A percentile compares a stretch with the other conserved stretches of the same genome.
These are phyloP conservation scores for Phenganax stokvisi DNA, from an alignment of 92 coral and sea anemone species.

Conservation along the genomic window DNA sequence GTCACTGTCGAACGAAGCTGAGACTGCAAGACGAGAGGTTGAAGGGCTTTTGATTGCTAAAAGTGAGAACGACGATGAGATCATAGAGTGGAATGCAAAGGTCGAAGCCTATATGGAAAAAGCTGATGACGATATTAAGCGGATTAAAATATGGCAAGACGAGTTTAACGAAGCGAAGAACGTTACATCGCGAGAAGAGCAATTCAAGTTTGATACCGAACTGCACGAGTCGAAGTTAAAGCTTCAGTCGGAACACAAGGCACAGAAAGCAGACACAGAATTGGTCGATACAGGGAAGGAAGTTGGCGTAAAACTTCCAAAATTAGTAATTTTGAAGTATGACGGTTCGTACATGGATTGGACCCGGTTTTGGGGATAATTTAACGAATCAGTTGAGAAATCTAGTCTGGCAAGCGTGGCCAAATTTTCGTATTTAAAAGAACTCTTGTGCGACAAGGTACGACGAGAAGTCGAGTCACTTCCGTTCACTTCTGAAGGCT, in stretches of 20 bases:
- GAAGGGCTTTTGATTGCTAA: constrained; percentile 34
- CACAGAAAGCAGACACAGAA: neutral
- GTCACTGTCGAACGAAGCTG: constrained; percentile 28
- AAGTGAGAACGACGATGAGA: constrained; percentile 13
- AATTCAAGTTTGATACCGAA: constrained; percentile 44
- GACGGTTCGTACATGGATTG: constrained; percentile 41
- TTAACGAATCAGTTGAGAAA: constrained; percentile 34
- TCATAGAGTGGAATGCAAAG: neutral
- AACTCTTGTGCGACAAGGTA: constrained; percentile 9
- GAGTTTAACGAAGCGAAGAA: neutral
- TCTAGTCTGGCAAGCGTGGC: constrained; percentile 2
- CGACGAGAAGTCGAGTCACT: constrained; percentile 1
- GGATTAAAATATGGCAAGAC: neutral
- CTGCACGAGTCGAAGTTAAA: constrained; percentile 47
- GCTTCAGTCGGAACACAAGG: constrained; percentile 38
- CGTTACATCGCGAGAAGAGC: constrained; percentile 29
- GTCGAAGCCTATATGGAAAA: neutral
- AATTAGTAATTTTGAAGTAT: constrained; percentile 26
- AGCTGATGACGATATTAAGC: neutral
- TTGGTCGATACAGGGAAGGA: neutral
- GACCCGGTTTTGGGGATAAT: constrained; percentile 47
- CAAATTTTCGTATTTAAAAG: constrained; percentile 9
- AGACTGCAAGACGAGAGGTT: constrained; percentile 19
- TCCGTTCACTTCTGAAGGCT: constrained; percentile 37
- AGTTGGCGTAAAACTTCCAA: constrained; percentile 44